Evolutionary conservation across 2,797 vertebrate genomes (phyloP).

Genomic region (Tamandua tetradactyla): DNA sequence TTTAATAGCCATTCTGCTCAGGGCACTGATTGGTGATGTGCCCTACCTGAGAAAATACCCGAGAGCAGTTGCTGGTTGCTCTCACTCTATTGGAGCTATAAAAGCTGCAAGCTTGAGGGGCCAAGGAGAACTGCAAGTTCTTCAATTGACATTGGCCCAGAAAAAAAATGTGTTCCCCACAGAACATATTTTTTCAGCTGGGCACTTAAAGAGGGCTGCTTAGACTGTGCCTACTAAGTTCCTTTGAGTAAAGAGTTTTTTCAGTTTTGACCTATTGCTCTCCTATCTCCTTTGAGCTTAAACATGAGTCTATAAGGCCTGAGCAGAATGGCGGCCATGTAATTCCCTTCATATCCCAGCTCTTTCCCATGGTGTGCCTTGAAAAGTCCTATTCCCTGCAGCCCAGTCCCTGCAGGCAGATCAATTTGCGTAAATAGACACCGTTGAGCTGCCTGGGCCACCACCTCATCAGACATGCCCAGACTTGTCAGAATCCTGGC

Average conservation of each 20-base stretch:
- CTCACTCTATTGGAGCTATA: neutral
- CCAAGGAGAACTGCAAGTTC: neutral
- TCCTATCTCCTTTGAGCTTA: constrained; percentile 14
- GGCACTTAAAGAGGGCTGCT: neutral
- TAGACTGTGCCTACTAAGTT: neutral
- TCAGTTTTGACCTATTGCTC: neutral
- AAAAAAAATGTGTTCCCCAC: neutral
- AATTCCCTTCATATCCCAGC: neutral
- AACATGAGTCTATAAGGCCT: neutral
- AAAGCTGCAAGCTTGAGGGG: neutral
- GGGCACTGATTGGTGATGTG: neutral
- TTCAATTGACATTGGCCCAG: neutral
- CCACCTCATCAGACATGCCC: neutral
- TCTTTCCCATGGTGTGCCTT: neutral
- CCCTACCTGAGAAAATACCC: neutral
- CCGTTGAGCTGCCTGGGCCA: neutral
- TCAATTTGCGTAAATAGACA: neutral
- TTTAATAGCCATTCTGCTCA: neutral
- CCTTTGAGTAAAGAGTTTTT: neutral
- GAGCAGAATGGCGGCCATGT: neutral
- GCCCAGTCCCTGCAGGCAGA: neutral
- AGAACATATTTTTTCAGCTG: neutral
- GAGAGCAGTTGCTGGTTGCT: neutral
- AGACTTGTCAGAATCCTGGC: neutral
- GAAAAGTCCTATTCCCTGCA: neutral